Evolutionary conservation across 2,888 invertebrate species (phyloP).

Genomic region (Cantharis flavilabris): DNA sequence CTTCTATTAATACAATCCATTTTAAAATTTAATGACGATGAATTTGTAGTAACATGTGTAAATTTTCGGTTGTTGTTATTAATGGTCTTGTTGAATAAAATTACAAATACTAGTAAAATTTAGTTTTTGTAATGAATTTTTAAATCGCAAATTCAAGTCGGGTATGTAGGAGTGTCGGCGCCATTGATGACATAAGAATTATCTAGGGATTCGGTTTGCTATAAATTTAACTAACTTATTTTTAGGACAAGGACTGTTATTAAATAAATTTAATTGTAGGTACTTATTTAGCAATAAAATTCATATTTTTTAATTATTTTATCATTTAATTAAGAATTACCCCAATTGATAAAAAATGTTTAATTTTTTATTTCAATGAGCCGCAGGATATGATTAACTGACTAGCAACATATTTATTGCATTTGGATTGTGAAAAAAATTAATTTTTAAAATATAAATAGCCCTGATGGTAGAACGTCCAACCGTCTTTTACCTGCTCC

Average conservation of each 20-base stretch:
- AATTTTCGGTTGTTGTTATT: neutral
- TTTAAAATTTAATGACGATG: neutral
- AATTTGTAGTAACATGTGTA: neutral
- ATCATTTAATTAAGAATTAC: neutral
- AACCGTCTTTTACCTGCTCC: too few species aligned
- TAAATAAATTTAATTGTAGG: neutral
- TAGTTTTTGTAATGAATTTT: neutral
- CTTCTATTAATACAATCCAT: neutral
- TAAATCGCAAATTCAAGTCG: neutral
- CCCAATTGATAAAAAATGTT: neutral
- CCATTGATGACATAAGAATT: slow-evolving; percentile 14
- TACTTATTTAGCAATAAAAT: neutral
- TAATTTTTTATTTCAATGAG: too few species aligned
- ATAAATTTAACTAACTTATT: slow-evolving; percentile 7
- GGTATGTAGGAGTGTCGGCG: slow-evolving; percentile 10
- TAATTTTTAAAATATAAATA: too few species aligned
- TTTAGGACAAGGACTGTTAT: neutral
- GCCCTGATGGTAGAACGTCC: too few species aligned
- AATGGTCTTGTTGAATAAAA: neutral
- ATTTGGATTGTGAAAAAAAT: too few species aligned
- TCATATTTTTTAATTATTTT: neutral
- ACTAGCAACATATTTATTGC: too few species aligned
- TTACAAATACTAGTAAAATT: neutral
- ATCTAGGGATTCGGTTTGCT: neutral
- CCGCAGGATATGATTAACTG: too few species aligned